These are phyloP conservation scores for Luffia ferchaultella DNA, from an alignment of 2,888 invertebrate species.

Conservation along the genomic window DNA sequence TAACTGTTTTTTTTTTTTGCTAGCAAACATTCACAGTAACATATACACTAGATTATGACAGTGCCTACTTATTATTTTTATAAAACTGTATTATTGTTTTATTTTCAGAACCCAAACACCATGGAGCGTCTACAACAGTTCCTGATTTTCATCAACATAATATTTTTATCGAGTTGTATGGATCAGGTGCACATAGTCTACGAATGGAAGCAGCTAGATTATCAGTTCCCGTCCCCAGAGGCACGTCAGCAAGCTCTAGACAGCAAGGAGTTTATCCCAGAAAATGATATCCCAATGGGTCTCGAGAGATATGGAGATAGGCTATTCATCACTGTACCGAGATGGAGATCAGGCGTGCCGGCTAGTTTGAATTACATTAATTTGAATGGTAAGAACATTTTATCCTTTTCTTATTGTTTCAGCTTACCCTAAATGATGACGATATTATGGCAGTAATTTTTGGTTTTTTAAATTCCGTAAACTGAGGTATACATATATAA, in stretches of 20 bases:
- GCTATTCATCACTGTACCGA: conserved; percentile 76
- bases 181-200: conserved; percentile 74
- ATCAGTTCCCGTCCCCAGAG: conserved; percentile 66
- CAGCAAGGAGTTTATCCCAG: conserved; percentile 69
- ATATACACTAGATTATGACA: too few relatives aligned
- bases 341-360: conserved; percentile 79
- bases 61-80: too few relatives aligned
- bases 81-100: background rate
- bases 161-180: conserved; percentile 38
- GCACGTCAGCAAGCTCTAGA: conserved; percentile 67
- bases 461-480: too few relatives aligned
- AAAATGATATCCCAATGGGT: conserved; percentile 78
- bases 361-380: conserved; percentile 78
- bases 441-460: too few relatives aligned
- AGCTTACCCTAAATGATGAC: too few relatives aligned
- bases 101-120: background rate
- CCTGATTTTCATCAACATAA: background rate
- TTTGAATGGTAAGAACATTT: conserved; percentile 65
- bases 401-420: background rate
- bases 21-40: too few relatives aligned
- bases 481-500: too few relatives aligned
- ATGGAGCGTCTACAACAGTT: background rate
- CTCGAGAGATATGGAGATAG: conserved; percentile 74
- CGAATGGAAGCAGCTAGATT: conserved; percentile 79
- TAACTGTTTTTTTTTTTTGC: too few relatives aligned